These are phyloP conservation scores for Rhingia campestris DNA, from an alignment of 2,888 invertebrate genomes.

Conservation along the genomic window DNA sequence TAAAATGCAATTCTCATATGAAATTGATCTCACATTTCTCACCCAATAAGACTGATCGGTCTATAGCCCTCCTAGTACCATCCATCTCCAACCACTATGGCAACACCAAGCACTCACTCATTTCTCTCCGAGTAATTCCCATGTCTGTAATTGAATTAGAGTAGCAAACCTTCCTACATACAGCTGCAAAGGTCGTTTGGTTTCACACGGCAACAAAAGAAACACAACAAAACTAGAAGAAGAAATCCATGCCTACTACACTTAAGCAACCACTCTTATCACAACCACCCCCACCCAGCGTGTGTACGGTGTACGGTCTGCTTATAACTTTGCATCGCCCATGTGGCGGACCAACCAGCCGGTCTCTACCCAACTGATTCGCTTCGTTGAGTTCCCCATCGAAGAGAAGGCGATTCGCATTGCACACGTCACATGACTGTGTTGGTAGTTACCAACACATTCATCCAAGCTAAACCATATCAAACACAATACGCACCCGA, in stretches of 20 bases:
- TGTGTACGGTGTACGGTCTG: conserved; percentile 1
- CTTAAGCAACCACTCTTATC: conserved; percentile 31
- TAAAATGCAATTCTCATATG: no score
- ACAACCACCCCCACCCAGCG: conserved; percentile 63
- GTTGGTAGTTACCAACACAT: conserved; percentile 67
- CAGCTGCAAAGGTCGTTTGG: conserved; percentile 66
- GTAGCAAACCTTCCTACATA: conserved; percentile 50
- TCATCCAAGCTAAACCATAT: conserved; percentile 30
- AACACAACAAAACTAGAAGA: conserved; percentile 41
- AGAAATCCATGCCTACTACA: conserved; percentile 19
- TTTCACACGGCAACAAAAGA: conserved; percentile 51
- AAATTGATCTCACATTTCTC: no score
- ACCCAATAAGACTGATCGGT: no score
- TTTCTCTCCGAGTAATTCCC: not conserved
- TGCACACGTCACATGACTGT: conserved; percentile 19
- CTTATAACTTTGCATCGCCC: conserved; percentile 39
- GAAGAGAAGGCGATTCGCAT: conserved; percentile 53
- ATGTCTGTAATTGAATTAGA: conserved; percentile 67
- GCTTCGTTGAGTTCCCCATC: conserved; percentile 60
- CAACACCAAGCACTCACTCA: conserved; percentile 32
- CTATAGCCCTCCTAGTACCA: no score
- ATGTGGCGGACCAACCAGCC: conserved; percentile 56
- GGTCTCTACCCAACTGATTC: conserved; percentile 48
- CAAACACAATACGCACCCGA: conserved; percentile 39
- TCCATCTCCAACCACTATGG: not conserved